phyloP scores from a whole-genome alignment of 2,888 invertebrate genomes.

The Eilema depressum region DNA sequence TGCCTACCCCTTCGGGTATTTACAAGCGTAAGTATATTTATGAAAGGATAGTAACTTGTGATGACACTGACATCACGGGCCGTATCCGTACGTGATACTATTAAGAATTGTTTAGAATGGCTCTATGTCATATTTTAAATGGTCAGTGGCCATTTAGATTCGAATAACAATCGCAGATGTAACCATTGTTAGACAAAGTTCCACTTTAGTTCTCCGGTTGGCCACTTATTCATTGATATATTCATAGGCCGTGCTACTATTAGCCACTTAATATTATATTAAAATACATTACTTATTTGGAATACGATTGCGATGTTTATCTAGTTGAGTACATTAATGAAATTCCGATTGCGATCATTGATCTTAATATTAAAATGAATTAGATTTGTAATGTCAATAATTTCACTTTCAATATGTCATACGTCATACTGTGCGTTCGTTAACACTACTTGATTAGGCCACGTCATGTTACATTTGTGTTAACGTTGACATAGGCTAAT shows the following conservation, averaged over 20 bases:
- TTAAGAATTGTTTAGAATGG: constrained; percentile 41
- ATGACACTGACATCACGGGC: constrained; percentile 25
- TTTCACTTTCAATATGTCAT: neutral
- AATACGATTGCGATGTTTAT: neutral
- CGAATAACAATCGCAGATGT: constrained; percentile 16
- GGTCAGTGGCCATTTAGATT: constrained; percentile 40
- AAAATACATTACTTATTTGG: neutral
- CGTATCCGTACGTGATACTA: constrained; percentile 43
- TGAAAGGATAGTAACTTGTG: constrained; percentile 11
- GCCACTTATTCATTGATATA: constrained; percentile 1
- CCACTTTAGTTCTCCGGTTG: constrained; percentile 17
- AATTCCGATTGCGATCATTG: constrained; percentile 2
- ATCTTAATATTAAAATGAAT: neutral
- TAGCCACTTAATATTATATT: neutral
- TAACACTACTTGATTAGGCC: no score
- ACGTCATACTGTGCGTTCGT: neutral
- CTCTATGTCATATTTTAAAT: constrained; percentile 43
- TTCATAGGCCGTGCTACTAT: constrained; percentile 5
- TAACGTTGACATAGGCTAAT: neutral
- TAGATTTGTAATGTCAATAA: neutral
- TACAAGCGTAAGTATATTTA: no score
- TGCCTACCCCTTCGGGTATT: no score
- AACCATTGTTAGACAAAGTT: constrained; percentile 9
- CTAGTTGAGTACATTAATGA: neutral
- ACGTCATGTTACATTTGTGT: no score